phyloP scores from a whole-genome alignment of 2,797 vertebrate genomes.

The Phyllotis vaccarum region DNA sequence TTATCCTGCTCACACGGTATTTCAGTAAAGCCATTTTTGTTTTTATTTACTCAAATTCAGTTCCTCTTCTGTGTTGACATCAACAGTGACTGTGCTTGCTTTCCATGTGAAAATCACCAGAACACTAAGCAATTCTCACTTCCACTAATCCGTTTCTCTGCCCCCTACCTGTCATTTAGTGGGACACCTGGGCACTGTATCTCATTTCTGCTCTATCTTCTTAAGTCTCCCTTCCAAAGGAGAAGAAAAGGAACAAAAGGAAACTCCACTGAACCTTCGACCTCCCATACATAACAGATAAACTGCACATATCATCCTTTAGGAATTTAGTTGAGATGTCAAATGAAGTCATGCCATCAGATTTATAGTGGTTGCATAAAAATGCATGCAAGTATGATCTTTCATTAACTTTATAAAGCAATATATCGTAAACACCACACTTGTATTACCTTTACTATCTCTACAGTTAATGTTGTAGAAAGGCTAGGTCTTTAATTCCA shows the following conservation, averaged over 20 bases:
- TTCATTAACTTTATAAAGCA: conserved; percentile 35
- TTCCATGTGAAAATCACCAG: conserved; percentile 52
- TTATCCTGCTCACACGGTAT: conserved; percentile 38
- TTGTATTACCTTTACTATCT: neutral
- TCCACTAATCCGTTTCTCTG: neutral
- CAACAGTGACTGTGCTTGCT: conserved; percentile 46
- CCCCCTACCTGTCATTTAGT: conserved; percentile 22
- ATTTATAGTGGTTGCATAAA: conserved; percentile 26
- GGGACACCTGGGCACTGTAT: neutral
- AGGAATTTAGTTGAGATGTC: conserved; percentile 37
- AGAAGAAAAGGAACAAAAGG: neutral
- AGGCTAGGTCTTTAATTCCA: conserved; percentile 20
- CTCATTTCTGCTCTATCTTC: conserved; percentile 30
- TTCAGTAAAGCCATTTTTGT: conserved; percentile 53
- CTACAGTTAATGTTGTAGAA: conserved; percentile 4
- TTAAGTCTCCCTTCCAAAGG: neutral
- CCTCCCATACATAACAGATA: conserved; percentile 17
- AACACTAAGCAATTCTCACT: conserved; percentile 23
- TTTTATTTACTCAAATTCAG: conserved; percentile 53
- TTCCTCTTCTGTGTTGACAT: conserved; percentile 61
- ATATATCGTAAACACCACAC: conserved; percentile 15
- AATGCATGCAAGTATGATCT: neutral
- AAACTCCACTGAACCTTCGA: neutral
- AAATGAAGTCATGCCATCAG: neutral
- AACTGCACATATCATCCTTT: neutral